Base-by-base conservation (phyloP, 2,113 vertebrate species). In the Jacana jacana region DNA sequence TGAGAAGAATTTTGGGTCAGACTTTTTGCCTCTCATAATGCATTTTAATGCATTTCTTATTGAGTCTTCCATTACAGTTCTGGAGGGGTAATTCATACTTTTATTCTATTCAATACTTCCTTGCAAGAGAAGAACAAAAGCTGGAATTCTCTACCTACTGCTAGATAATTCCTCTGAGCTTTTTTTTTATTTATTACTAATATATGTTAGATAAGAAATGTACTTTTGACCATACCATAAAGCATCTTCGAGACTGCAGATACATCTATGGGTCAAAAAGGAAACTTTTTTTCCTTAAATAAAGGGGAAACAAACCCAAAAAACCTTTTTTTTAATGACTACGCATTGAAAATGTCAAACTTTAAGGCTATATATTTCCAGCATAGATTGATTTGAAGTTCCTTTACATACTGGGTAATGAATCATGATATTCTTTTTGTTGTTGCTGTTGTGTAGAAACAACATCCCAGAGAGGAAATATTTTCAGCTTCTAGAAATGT, bases 11-110 rank as follows among this genome's bases (percentile, higher is more conserved):
- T 92, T 81, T 49, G 91, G 94, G 79, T 76, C 68, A 73, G 88
- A 60, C 64, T 85, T 91, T 94, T 40, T 92, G 76, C 33, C 71
- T 82, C 87, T 86, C 81, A 49, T 28, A 58, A 84, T 65, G 63
- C 58, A 85, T 78, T 94, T 81, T 84, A 86, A 93, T 92, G 81
- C 71, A 61, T 22, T 87, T 91, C 93, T 84, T 42, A 57, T 35
- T 46, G 60, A 79, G 25, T 28, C 63, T 93, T 78, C 91, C 55
- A 87, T 48, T 86, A 58, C 57, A 75, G 44, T 46, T 88, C 60
- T 46, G 76, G 46, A 88, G 63, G 79, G n/a, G 46, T 64, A 91
- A 89, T 89, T 88, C 58, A 22, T 28, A 30, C 58, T 79, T 90
- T 52, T 35, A 37, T 87, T 88, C 52, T 42, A 24, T 63, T 86